Evolutionary conservation across 2,888 invertebrate genomes (phyloP).

Genomic region (Spodoptera exigua): DNA sequence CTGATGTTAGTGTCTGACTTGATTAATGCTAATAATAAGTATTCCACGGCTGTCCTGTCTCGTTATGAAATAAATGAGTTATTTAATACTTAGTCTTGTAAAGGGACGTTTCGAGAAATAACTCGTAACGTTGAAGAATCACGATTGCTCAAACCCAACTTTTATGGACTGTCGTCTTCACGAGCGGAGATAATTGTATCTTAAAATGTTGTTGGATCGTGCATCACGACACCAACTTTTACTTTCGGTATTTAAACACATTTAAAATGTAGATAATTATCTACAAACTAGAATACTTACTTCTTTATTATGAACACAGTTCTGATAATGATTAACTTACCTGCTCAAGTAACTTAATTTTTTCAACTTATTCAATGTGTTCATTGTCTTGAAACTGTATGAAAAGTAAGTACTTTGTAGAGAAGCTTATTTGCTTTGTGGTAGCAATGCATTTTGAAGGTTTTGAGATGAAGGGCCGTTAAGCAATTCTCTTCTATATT

Average conservation of each 20-base stretch:
- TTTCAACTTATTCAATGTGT: no score
- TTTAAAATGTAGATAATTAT: no score
- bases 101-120: conserved; percentile 14
- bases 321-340: no score
- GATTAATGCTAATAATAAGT: conserved; percentile 15
- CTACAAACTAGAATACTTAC: no score
- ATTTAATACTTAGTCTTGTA: conserved; percentile 3
- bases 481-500: no score
- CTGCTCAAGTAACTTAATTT: no score
- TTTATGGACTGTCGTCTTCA: conserved; percentile 55
- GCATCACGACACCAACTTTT: conserved; percentile 60
- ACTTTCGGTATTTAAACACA: conserved; percentile 32
- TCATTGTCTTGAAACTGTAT: no score
- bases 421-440: no score
- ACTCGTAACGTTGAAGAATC: conserved; percentile 25
- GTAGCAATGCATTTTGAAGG: no score
- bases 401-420: no score
- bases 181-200: conserved; percentile 66
- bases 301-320: no score
- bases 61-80: not conserved
- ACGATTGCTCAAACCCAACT: conserved; percentile 34
- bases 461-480: no score
- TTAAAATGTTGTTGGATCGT: conserved; percentile 59
- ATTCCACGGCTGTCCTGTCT: not conserved
- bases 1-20: not conserved